Evolutionary conservation across 2,113 vertebrate species (phyloP).

Genomic region (Etheostoma cragini): DNA sequence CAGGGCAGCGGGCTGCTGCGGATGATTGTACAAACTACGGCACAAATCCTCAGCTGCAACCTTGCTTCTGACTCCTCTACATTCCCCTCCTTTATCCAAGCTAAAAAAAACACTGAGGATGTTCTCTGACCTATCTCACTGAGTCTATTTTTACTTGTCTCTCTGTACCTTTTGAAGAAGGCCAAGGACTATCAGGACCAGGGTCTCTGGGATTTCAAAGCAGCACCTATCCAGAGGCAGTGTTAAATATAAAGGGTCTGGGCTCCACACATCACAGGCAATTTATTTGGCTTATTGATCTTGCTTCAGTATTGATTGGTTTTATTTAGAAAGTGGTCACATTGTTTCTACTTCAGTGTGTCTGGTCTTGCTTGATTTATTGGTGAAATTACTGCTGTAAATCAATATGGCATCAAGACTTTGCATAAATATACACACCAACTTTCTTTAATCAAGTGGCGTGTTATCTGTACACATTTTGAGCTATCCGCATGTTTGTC

Average conservation of each 20-base stretch:
- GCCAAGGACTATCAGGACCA: conserved; percentile 36
- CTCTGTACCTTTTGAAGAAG: conserved; percentile 24
- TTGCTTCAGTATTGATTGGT: conserved; percentile 44
- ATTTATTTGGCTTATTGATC: conserved; percentile 54
- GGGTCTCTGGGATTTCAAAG: conserved; percentile 39
- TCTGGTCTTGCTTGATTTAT: conserved; percentile 23
- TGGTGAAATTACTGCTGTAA: conserved; percentile 26
- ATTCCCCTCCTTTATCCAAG: not conserved
- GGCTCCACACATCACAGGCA: conserved; percentile 21
- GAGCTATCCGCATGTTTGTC: too few species aligned
- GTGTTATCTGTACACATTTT: too few species aligned
- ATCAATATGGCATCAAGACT: too few species aligned
- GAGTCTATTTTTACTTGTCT: conserved; percentile 53
- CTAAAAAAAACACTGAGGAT: conserved; percentile 37
- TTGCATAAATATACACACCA: too few species aligned
- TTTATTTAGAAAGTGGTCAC: conserved; percentile 29
- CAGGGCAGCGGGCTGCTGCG: not conserved
- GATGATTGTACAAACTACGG: conserved; percentile 3
- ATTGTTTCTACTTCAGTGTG: not conserved
- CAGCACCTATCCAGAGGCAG: conserved; percentile 19
- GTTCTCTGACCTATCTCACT: conserved; percentile 40
- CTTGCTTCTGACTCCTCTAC: conserved; percentile 17
- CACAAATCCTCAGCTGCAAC: conserved; percentile 22
- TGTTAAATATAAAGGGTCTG: conserved; percentile 8
- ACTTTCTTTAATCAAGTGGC: too few species aligned